A percentile compares a stretch with the other conserved stretches of the same genome.
Evolutionary conservation across 2,797 vertebrate genomes (phyloP).

Genomic region (Lagodon rhomboides): DNA sequence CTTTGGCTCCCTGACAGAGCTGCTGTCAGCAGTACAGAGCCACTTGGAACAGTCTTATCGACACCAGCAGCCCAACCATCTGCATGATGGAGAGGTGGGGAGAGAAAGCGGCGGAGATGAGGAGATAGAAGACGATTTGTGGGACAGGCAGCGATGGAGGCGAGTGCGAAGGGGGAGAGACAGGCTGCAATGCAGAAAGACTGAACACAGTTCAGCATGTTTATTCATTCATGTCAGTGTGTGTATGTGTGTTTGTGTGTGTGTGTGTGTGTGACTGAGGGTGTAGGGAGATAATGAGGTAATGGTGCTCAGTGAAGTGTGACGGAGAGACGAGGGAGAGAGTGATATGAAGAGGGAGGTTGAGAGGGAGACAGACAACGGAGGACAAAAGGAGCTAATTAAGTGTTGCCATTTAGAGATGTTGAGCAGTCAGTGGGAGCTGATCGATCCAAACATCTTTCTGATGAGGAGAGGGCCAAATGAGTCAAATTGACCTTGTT

Average conservation of each 20-base stretch:
- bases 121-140: constrained; percentile 56
- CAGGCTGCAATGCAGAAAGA: constrained; percentile 29
- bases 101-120: constrained; percentile 30
- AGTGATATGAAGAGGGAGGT: constrained; percentile 62
- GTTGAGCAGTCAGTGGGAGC: constrained; percentile 49
- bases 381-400: constrained; percentile 77
- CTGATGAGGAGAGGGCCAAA: constrained; percentile 14
- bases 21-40: constrained; percentile 41
- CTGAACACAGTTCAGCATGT: constrained; percentile 52
- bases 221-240: constrained; percentile 53
- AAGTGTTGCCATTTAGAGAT: constrained; percentile 70
- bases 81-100: constrained; percentile 45
- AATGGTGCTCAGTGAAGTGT: constrained; percentile 69
- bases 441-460: constrained; percentile 54
- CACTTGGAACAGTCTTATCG: constrained; percentile 61
- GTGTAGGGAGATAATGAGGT: constrained; percentile 69
- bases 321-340: constrained; percentile 53
- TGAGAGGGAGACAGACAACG: constrained; percentile 53
- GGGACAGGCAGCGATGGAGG: constrained; percentile 15
- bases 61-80: constrained; percentile 45
- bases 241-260: constrained; percentile 14
- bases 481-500: constrained; percentile 27
- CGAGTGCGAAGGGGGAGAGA: background rate
- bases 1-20: constrained; percentile 38
- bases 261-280: constrained; percentile 31